Base-by-base conservation (phyloP, 2,888 invertebrate genomes). In the Acrobeloides nanus region DNA sequence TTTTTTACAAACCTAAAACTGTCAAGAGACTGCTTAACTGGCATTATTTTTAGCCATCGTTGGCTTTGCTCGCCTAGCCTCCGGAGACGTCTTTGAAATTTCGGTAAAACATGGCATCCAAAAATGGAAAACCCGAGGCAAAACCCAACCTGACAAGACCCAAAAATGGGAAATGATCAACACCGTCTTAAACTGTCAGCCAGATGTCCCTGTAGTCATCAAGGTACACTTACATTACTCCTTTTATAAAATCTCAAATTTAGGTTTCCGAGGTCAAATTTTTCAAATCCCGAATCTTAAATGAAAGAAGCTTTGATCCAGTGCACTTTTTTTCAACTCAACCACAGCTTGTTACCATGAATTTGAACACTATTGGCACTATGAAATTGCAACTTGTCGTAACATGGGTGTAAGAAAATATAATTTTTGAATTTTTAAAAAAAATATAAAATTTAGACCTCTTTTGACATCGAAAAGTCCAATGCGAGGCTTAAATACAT, bases 11-110 rank as follows among this genome's bases (percentile, higher is more conserved):
- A 10, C 18, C 6, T 21, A 21, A 45, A 12, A 17, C 12, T 8
- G 12, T 12, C n/a, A n/a, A 15, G n/a, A n/a, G n/a, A n/a, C n/a
- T n/a, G n/a, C n/a, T n/a, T 38, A 21, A 42, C 20, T 26, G 18
- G 26, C 8, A 8, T 4, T 23, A 15, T 17, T 50, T 63, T 49
- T 32, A 80, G 80, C 80, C 24, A 79, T 81, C 57, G 78, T 78
- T 55, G 81, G 81, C 10, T 81, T 81, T 72, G 80, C 81, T 4
- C 74, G 81, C 5, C 74, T 81, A 27, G 79, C 79, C 62, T 76
- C 79, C 1, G 81, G 81, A 3, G 81, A 81, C 67, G 77, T 79
- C 23, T 81, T 80, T 73, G 81, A 81, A 62, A 78, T 81, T 23
- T 74, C 75, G 3, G 69, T 81, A 10, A 74, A 77, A 43, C 79